Base-by-base conservation (phyloP, 2,888 invertebrate genomes). In the Chironomus tentans region DNA sequence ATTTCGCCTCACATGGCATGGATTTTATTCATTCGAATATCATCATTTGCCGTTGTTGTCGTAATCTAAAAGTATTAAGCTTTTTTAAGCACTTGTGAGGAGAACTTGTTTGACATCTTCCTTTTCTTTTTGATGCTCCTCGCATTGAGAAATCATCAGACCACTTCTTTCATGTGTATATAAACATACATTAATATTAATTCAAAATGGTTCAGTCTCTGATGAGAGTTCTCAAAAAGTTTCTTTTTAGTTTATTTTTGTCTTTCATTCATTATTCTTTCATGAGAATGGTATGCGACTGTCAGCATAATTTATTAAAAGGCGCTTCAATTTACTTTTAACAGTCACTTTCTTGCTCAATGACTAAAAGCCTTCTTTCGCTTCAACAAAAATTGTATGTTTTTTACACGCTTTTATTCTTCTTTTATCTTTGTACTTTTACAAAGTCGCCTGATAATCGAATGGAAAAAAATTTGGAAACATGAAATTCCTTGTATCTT, bases 401-500 rank as follows among this genome's bases (percentile, higher is more conserved):
- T n/a, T 24, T 24, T 2, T 12, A 21, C 5, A 62, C 3, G 3
- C 13, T n/a, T 28, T 68, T 28, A 15, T 28, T 68, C 68, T 28
- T 68, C 68, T 68, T 38, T 13, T 68, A 38, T 38, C 7, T 21
- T 65, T 65, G 65, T 18, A 15, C 38, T 28, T 28, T n/a, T 46
- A 38, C 68, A 68, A 68, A 68, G 68, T 38, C 22, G 47, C 56
- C 6, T 48, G 71, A 70, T 70, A 70, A 70, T 56, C 70, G 62
- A 65, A 24, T 21, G 3, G 50, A 70, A 70, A 56, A 18, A 56
- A 7, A 6, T 56, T 48, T 12, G n/a, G 3, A 24, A 71, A 71
- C 71, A 71, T 71, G 24, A 56, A 71, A 56, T 71, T 71, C 71
- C 56, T 56, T 71, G 71, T 71, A 56, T 24, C 56, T 22, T 24